Conservation (phyloP, 2,888 invertebrate species). For the Mesorhabditis belari region DNA sequence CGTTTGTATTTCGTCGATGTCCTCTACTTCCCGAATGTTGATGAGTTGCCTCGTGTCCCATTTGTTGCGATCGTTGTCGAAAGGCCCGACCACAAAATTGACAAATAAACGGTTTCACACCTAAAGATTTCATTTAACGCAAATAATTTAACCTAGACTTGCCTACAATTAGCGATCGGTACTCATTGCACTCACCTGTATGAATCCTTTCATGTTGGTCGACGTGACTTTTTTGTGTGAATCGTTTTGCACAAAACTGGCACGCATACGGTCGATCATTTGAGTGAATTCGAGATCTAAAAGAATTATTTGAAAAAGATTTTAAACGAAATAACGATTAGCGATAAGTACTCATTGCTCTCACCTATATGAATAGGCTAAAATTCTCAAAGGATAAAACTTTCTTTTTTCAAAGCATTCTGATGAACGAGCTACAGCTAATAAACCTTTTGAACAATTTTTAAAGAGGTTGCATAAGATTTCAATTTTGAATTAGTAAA, state of each 20-base stretch:
- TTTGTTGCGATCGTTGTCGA: conserved; percentile 48
- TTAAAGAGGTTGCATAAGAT: too few relatives aligned
- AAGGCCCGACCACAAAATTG: conserved; percentile 44
- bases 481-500: too few relatives aligned
- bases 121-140: conserved; percentile 12
- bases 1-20: neutral
- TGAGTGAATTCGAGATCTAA: conserved; percentile 36
- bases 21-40: neutral
- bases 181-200: conserved; percentile 27
- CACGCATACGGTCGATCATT: conserved; percentile 45
- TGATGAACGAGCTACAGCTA: too few relatives aligned
- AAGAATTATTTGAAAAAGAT: too few relatives aligned
- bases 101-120: conserved; percentile 46
- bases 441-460: too few relatives aligned
- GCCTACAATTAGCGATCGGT: neutral
- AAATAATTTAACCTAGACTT: neutral
- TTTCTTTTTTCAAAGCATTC: too few relatives aligned
- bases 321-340: too few relatives aligned
- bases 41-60: conserved; percentile 38
- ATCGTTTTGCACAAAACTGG: conserved; percentile 45
- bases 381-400: too few relatives aligned
- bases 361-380: too few relatives aligned
- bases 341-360: too few relatives aligned
- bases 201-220: conserved; percentile 52
- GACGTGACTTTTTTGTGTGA: conserved; percentile 51